A percentile compares a stretch with the other conserved stretches of the same genome.
Conservation (phyloP, 2,797 vertebrate genomes). For the Linurgus olivaceus region DNA sequence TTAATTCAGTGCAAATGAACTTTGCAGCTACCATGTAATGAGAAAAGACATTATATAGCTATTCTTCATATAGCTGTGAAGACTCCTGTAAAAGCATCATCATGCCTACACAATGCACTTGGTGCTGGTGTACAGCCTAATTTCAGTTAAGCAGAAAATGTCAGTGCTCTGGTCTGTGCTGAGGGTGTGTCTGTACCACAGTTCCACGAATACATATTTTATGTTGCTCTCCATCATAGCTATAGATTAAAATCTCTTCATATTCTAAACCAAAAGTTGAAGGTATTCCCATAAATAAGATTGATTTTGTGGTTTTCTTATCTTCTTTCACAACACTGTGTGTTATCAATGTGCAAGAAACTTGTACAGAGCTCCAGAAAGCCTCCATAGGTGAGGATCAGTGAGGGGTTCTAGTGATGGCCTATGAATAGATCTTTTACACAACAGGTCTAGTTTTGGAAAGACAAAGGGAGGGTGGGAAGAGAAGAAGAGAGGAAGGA, state of each 20-base stretch:
- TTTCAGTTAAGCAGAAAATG: not conserved
- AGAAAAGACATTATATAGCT: not conserved
- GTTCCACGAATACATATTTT: not conserved
- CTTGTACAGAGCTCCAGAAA: not conserved
- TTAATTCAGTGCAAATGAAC: conserved; percentile 44
- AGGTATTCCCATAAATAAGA: not conserved
- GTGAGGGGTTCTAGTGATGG: not conserved
- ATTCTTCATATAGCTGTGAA: not conserved
- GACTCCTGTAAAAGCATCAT: not conserved
- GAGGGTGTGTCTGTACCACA: not conserved
- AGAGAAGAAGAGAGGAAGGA: not conserved
- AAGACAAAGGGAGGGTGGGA: not conserved
- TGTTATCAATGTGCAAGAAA: not conserved
- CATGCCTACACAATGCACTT: not conserved
- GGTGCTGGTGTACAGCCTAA: not conserved
- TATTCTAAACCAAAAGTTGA: not conserved
- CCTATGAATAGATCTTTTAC: not conserved
- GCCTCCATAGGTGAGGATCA: not conserved
- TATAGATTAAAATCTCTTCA: not conserved
- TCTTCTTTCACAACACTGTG: not conserved
- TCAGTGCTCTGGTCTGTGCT: not conserved
- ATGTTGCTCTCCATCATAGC: not conserved
- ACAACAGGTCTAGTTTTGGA: not conserved
- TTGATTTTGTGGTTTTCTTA: not conserved
- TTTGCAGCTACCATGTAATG: not conserved